Evolutionary conservation across 92 coral and sea anemone genomes (phyloP).

Genomic region (Palythoa grandis): DNA sequence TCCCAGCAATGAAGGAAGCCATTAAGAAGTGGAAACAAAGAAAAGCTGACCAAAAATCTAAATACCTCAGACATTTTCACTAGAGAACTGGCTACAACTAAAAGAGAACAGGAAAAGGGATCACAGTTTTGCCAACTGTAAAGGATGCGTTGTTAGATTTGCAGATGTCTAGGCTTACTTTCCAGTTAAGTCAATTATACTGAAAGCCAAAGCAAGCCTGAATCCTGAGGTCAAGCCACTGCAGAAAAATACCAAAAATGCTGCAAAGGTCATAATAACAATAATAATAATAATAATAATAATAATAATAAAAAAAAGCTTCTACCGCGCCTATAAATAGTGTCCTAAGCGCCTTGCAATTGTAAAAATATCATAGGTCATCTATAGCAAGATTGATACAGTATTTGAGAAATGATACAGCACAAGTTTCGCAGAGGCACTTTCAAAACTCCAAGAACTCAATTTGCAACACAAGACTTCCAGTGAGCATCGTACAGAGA

Average conservation of each 20-base stretch:
- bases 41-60: slow-evolving; percentile 41
- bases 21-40: slow-evolving; percentile 54
- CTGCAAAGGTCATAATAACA: too few species aligned
- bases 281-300: too few species aligned
- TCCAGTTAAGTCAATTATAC: neutral
- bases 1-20: slow-evolving; percentile 45
- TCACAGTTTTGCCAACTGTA: slow-evolving; percentile 43
- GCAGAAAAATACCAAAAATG: slow-evolving; percentile 35
- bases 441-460: slow-evolving; percentile 44
- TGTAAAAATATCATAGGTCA: too few species aligned
- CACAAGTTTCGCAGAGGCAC: slow-evolving; percentile 43
- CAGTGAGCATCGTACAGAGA: slow-evolving; percentile 35
- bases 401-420: slow-evolving; percentile 36
- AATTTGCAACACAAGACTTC: slow-evolving; percentile 34
- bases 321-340: too few species aligned
- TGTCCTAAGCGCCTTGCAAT: too few species aligned
- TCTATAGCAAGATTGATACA: slow-evolving; percentile 39
- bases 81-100: slow-evolving; percentile 48
- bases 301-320: too few species aligned
- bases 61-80: slow-evolving; percentile 53
- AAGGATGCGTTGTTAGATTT: slow-evolving; percentile 55
- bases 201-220: too few species aligned
- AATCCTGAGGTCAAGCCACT: slow-evolving; percentile 1
- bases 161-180: slow-evolving; percentile 22
- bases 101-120: slow-evolving; percentile 31